Conservation (phyloP, 2,797 vertebrate species). For the Anguilla pacifica region DNA sequence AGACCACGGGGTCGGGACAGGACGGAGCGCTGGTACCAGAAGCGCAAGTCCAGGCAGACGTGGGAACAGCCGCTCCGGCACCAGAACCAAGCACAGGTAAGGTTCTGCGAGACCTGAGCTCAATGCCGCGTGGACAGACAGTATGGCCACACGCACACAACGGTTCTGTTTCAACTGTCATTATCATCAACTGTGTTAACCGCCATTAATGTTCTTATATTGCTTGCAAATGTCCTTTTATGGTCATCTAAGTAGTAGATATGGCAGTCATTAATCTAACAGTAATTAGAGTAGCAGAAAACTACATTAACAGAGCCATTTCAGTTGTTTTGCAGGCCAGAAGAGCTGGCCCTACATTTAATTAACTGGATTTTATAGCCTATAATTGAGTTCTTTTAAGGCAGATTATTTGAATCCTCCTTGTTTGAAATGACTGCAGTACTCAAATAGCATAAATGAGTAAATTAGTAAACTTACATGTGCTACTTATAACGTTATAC, state of each 20-base stretch:
- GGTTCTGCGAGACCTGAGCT: background rate
- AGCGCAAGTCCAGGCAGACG: background rate
- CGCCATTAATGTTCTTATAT: background rate
- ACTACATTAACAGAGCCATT: background rate
- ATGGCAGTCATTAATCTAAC: background rate
- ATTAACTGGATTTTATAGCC: background rate
- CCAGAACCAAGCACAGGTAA: constrained; percentile 1
- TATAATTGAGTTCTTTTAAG: background rate
- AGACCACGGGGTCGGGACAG: constrained; percentile 32
- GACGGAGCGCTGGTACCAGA: background rate
- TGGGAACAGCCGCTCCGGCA: background rate
- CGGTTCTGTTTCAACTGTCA: background rate
- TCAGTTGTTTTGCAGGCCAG: background rate
- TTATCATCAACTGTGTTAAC: background rate
- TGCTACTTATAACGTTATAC: background rate
- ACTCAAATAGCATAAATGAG: background rate
- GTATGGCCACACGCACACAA: background rate
- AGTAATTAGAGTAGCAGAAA: background rate
- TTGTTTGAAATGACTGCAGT: background rate
- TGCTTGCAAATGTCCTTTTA: background rate
- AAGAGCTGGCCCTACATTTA: background rate
- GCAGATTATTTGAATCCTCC: background rate
- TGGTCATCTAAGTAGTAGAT: background rate
- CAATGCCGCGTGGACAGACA: background rate
- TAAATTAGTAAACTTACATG: background rate